Conservation (phyloP, 1,140 invertebrate species). For the Orussus abietinus region DNA sequence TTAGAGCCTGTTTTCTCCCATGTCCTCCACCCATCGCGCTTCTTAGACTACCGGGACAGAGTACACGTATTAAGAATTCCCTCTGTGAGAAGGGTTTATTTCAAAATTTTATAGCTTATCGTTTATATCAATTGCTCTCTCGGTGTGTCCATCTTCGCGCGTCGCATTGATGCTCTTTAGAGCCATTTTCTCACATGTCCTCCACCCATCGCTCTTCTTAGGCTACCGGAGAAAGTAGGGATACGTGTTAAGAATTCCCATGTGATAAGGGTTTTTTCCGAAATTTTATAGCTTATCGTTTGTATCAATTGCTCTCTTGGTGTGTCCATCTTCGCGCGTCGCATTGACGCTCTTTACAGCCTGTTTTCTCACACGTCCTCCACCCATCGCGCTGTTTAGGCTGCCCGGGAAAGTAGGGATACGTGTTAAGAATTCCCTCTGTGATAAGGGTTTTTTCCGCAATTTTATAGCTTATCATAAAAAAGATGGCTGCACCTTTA, state of each 20-base stretch:
- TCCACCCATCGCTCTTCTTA: too few relatives aligned
- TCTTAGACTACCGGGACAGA: conserved; percentile 3
- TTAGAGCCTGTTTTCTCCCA: conserved; percentile 2
- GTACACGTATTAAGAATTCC: conserved; percentile 8
- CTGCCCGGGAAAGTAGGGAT: conserved; percentile 3
- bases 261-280: conserved; percentile 7
- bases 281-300: conserved; percentile 9
- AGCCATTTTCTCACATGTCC: too few relatives aligned
- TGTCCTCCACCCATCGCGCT: not conserved
- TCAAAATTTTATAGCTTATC: conserved; percentile 9
- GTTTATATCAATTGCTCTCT: too few relatives aligned
- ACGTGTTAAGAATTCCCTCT: conserved; percentile 7
- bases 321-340: conserved; percentile 3
- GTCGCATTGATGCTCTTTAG: too few relatives aligned
- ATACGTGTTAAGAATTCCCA: conserved; percentile 8
- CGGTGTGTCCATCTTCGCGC: too few relatives aligned
- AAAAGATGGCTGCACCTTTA: too few relatives aligned
- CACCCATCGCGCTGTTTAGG: not conserved
- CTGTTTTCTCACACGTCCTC: conserved; percentile 4
- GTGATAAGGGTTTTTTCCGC: conserved; percentile 8
- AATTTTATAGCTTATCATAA: conserved; percentile 8
- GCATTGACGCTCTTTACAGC: conserved; percentile 3
- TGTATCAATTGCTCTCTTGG: conserved; percentile 15
- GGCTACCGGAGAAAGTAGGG: conserved; percentile 3
- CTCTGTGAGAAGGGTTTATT: conserved; percentile 5